Evolutionary conservation across 1,140 invertebrate genomes (phyloP).

Genomic region (Stegodyphus dumicola): DNA sequence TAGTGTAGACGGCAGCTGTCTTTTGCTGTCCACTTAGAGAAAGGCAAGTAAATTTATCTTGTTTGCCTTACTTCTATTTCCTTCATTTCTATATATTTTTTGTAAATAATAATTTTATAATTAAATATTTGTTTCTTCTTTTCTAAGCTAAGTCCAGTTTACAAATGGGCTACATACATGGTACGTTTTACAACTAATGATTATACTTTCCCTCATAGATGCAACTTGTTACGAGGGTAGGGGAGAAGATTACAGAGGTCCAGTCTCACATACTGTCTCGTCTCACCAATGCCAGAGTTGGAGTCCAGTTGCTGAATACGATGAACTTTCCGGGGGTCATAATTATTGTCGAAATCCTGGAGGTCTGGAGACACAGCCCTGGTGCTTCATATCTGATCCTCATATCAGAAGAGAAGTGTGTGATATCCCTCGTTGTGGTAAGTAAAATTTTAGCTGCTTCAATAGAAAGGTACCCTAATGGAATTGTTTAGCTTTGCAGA

Average conservation of each 20-base stretch:
- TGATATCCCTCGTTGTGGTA: constrained; percentile 85
- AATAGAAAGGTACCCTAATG: too few relatives aligned
- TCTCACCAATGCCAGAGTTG: constrained; percentile 85
- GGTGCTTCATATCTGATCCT: constrained; percentile 81
- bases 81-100: too few relatives aligned
- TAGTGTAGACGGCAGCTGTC: too few relatives aligned
- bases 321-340: constrained; percentile 86
- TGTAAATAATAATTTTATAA: too few relatives aligned
- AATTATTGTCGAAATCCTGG: constrained; percentile 95
- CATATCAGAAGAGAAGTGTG: constrained; percentile 77
- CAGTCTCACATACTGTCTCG: constrained; percentile 77
- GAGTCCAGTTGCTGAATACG: constrained; percentile 81
- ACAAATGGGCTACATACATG: too few relatives aligned
- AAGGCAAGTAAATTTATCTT: too few relatives aligned
- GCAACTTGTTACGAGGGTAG: constrained; percentile 88
- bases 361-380: constrained; percentile 81
- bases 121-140: too few relatives aligned
- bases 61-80: too few relatives aligned
- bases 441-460: constrained; percentile 61
- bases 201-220: constrained; percentile 61
- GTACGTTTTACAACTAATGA: neutral
- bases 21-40: too few relatives aligned
- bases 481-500: too few relatives aligned
- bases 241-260: constrained; percentile 84
- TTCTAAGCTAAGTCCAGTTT: too few relatives aligned